Percentiles rank a stretch among this genome's conserved stretches.
phyloP scores from a whole-genome alignment of 2,113 vertebrate genomes.

The Nesoenas mayeri region DNA sequence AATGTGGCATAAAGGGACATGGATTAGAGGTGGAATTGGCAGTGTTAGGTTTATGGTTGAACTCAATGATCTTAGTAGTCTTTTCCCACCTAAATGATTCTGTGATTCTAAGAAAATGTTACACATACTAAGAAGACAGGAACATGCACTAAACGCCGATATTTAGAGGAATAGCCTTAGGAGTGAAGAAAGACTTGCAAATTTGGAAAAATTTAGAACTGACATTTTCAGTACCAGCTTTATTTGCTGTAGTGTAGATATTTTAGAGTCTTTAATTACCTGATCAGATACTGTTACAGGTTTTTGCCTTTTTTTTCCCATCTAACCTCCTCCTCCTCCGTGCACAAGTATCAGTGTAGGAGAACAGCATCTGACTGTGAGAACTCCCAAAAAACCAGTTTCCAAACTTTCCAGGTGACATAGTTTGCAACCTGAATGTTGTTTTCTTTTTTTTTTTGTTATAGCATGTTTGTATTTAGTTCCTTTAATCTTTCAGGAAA shows the following conservation, averaged over 20 bases:
- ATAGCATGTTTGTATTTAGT: not conserved
- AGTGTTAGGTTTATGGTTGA: not conserved
- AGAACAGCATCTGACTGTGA: not conserved
- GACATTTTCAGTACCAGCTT: not conserved
- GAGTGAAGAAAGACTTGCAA: not conserved
- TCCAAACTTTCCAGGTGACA: not conserved
- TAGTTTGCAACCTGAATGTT: not conserved
- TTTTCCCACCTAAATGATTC: not conserved
- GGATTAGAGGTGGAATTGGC: not conserved
- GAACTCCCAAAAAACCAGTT: fast-evolving
- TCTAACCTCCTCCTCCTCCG: not conserved
- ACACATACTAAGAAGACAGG: not conserved
- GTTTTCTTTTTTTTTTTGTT: not conserved
- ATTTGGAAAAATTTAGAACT: not conserved
- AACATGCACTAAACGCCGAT: not conserved
- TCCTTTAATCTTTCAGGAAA: not conserved
- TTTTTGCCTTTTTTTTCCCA: not conserved
- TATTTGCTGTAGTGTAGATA: not conserved
- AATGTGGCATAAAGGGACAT: fast-evolving
- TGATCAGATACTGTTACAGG: not conserved
- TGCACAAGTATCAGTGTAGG: not conserved
- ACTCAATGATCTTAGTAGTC: not conserved
- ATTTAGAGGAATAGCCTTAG: not conserved
- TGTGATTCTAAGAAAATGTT: not conserved
- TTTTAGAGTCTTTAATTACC: not conserved